Conservation (phyloP, 2,888 invertebrate species). For the Epinotia brunnichana region DNA sequence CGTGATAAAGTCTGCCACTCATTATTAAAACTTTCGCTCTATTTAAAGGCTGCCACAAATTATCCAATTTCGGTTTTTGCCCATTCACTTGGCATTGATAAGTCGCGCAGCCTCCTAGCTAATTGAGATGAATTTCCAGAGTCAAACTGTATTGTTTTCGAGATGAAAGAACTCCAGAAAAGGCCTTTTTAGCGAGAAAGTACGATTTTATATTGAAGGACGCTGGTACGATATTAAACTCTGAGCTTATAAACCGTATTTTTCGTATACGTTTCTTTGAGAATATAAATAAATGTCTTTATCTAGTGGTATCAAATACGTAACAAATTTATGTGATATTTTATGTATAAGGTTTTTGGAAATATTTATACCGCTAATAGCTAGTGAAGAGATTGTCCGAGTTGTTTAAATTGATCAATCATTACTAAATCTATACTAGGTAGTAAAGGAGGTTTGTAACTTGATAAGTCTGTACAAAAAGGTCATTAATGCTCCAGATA, state of each 20-base stretch:
- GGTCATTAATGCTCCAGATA: too few species aligned
- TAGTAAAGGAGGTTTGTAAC: too few species aligned
- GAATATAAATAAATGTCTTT: not conserved
- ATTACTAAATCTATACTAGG: too few species aligned
- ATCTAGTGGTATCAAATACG: not conserved
- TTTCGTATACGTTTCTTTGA: not conserved
- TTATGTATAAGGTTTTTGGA: not conserved
- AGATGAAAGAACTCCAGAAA: constrained; percentile 36
- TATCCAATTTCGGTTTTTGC: constrained; percentile 42
- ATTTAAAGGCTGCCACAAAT: constrained; percentile 38
- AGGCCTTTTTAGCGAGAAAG: constrained; percentile 23
- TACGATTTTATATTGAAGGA: not conserved
- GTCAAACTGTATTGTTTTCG: constrained; percentile 51
- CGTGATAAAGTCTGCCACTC: constrained; percentile 1
- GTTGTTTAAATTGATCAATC: too few species aligned
- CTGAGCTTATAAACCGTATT: not conserved
- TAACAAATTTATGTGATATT: not conserved
- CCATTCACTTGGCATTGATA: constrained; percentile 41
- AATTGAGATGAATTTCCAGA: constrained; percentile 60
- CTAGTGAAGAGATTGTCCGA: too few species aligned
- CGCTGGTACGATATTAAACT: not conserved
- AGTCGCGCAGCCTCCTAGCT: constrained; percentile 44
- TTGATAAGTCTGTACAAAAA: too few species aligned
- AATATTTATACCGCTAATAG: not conserved
- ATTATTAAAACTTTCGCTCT: constrained; percentile 36